Evolutionary conservation across 2,888 invertebrate species (phyloP).

Genomic region (Erpobdella octoculata): DNA sequence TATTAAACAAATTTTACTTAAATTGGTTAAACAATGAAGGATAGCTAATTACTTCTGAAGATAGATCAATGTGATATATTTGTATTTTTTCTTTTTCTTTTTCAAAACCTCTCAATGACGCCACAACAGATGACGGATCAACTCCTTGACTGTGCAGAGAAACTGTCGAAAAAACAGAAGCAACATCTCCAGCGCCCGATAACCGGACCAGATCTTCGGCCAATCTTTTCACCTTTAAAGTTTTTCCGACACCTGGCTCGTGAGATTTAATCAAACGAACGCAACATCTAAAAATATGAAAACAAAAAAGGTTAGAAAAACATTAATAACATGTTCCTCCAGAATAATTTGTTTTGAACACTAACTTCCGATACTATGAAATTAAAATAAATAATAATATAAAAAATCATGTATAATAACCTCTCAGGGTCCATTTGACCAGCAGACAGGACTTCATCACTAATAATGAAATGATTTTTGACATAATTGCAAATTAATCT

Average conservation of each 20-base stretch:
- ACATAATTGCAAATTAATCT: constrained; percentile 36
- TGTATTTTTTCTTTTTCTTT: constrained; percentile 24
- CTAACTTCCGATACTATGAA: too few relatives aligned
- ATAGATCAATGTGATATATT: constrained; percentile 42
- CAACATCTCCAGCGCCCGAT: constrained; percentile 4
- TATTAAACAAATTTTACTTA: too few relatives aligned
- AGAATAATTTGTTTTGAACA: too few relatives aligned
- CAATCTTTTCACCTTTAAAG: constrained; percentile 39
- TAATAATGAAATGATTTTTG: constrained; percentile 34
- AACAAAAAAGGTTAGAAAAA: neutral
- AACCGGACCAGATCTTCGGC: constrained; percentile 31
- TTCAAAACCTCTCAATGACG: constrained; percentile 2
- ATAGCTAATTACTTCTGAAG: constrained; percentile 42
- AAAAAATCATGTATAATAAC: too few relatives aligned
- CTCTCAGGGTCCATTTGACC: constrained; percentile 22
- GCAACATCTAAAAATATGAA: constrained; percentile 35
- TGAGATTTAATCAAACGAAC: constrained; percentile 42
- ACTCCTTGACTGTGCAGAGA: constrained; percentile 28
- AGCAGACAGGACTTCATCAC: neutral
- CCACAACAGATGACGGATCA: constrained; percentile 21
- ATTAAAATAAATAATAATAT: too few relatives aligned
- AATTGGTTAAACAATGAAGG: too few relatives aligned
- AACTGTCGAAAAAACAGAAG: constrained; percentile 13
- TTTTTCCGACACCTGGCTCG: constrained; percentile 44
- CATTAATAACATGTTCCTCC: too few relatives aligned